Evolutionary conservation across 2,113 vertebrate genomes (phyloP), one percentile per base, ranked within the genome.

Genomic region (Proteles cristata): DNA sequence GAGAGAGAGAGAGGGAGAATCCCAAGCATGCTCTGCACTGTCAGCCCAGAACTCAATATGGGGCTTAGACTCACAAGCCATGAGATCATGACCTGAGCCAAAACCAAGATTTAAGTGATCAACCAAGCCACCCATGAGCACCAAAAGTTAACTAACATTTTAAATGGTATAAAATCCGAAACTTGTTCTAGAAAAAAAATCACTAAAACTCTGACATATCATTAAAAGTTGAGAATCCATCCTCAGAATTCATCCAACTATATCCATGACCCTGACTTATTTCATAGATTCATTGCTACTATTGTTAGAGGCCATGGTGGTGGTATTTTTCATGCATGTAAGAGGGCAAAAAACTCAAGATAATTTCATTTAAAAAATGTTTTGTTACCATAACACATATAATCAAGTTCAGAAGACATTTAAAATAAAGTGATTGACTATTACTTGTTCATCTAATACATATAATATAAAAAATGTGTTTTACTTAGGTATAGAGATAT

Each of bases 141-240:
- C 19, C 58, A 7, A 88, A 90, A 68, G 4, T 48, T 88, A 92
- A 74, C 25, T 88, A 92, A 74, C 21, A 85, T 84, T 95, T 88
- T 91, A 93, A 96, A 71, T 77, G 2, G 2, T 82, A 82, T 73
- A 73, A 94, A 61, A 65, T 48, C 17, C 81, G 88, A 61, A 39
- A 55, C 11, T 55, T 69, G 17, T 68, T 50, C 48, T 76, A 66
- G 31, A 80, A 66, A 84, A 74, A 61, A 48, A 16, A 66, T 65
- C 25, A 74, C 14, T 79, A 25, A 28, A 48, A 73, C 17, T 84
- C n/a, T 74, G 17, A 45, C 1, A 77, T 48, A 55, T 87, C 58
- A 58, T 90, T 90, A 90, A 83, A 82, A 66, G 9, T 53, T 66
- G 19, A 5, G 31, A 50, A 61, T 17, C n/a, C 23, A 66, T 7